Conservation (phyloP, 2,797 vertebrate species). For the Sebastes trivittatus region DNA sequence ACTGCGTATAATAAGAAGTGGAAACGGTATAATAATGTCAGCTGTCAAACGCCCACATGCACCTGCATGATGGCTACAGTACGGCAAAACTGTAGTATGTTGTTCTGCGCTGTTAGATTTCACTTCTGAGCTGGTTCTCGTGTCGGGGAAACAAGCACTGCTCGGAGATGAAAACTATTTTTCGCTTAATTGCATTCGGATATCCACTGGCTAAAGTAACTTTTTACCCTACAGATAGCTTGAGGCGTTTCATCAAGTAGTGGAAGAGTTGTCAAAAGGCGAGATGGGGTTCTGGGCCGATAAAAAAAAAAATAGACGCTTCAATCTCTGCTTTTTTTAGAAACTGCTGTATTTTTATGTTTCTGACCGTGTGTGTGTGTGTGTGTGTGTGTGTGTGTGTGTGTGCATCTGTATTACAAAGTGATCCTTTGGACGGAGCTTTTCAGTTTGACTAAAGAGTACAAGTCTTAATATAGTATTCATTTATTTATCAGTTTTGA, state of each 20-base stretch:
- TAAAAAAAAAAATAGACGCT: background rate
- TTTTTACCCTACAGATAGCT: slow-evolving; percentile 38
- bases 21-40: slow-evolving; percentile 14
- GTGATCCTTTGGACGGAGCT: background rate
- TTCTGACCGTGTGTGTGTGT: background rate
- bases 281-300: background rate
- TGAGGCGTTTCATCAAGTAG: slow-evolving; percentile 33
- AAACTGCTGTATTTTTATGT: background rate
- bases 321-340: slow-evolving; percentile 1
- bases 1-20: slow-evolving; percentile 17
- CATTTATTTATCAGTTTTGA: background rate
- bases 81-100: background rate
- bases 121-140: slow-evolving; percentile 6
- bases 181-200: slow-evolving; percentile 41
- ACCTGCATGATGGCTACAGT: background rate
- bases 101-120: background rate
- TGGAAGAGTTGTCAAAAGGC: background rate
- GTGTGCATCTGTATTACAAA: background rate
- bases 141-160: background rate
- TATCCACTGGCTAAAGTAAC: slow-evolving; percentile 28
- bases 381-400: background rate
- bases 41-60: slow-evolving; percentile 12
- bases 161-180: slow-evolving; percentile 23
- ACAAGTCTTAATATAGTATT: background rate
- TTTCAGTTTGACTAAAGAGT: background rate